Percentiles rank a stretch among this genome's conserved stretches.
These are phyloP conservation scores for Epizoanthus scotinus DNA, from an alignment of 92 coral and sea anemone species.

Conservation along the genomic window DNA sequence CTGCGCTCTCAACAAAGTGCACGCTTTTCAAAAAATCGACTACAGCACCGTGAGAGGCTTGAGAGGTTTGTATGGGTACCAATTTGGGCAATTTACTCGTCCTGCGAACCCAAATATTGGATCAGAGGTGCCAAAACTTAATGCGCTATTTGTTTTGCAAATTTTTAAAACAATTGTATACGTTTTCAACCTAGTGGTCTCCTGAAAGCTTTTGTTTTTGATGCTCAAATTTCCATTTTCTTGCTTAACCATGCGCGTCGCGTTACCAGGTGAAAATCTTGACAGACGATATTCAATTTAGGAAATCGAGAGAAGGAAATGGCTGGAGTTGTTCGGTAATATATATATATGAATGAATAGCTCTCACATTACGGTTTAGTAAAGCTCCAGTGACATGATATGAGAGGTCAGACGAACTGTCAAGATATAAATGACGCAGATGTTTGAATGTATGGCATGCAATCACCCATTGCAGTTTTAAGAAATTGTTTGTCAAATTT, in stretches of 20 bases:
- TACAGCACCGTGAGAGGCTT: conserved; percentile 52
- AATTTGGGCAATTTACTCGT: conserved; percentile 14
- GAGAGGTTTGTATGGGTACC: conserved; percentile 51
- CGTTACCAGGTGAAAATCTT: neutral
- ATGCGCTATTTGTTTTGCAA: conserved; percentile 39
- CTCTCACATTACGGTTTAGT: no score
- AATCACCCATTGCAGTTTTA: no score
- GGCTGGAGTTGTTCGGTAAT: no score
- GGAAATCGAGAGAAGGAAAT: no score
- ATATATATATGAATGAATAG: no score
- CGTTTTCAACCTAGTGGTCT: neutral
- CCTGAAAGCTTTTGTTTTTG: neutral
- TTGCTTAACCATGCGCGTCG: neutral
- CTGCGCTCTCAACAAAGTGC: neutral
- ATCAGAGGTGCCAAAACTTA: conserved; percentile 28
- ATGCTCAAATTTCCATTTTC: neutral
- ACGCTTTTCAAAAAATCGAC: conserved; percentile 6
- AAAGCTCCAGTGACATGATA: no score
- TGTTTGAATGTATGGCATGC: no score
- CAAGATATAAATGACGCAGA: no score
- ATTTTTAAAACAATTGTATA: conserved; percentile 42
- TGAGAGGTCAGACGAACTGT: no score
- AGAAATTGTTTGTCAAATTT: no score
- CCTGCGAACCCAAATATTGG: conserved; percentile 43
- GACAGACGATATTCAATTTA: no score